Evolutionary conservation across 2,113 vertebrate genomes (phyloP).

Genomic region (Hippoglossus stenolepis): DNA sequence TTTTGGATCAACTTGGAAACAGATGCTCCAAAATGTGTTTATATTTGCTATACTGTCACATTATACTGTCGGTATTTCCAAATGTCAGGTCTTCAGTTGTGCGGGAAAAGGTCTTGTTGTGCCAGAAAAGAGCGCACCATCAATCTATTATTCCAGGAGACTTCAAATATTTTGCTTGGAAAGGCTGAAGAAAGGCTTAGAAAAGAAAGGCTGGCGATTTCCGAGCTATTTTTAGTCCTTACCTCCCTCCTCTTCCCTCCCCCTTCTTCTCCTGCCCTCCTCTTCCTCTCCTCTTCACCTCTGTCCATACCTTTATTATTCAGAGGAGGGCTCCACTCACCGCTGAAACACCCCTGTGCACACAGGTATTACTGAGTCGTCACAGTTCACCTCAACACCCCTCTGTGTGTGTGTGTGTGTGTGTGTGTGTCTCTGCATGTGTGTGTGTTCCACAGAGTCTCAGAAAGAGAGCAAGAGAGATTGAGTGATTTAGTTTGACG

Average conservation of each 20-base stretch:
- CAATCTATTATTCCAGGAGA: slow-evolving; percentile 70
- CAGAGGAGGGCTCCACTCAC: slow-evolving; percentile 57
- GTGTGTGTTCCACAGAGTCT: slow-evolving; percentile 18
- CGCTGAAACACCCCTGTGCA: slow-evolving; percentile 72
- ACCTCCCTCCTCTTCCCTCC: slow-evolving; percentile 8
- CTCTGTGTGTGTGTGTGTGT: slow-evolving; percentile 10
- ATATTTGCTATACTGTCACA: no score
- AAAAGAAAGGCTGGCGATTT: slow-evolving; percentile 44
- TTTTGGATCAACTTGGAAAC: no score
- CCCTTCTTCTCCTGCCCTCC: slow-evolving; percentile 11
- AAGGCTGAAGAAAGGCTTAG: slow-evolving; percentile 65
- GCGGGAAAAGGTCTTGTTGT: background rate
- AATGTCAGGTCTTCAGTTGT: no score
- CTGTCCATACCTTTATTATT: slow-evolving; percentile 68
- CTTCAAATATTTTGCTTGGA: slow-evolving; percentile 64
- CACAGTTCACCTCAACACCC: slow-evolving; percentile 58
- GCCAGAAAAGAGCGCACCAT: slow-evolving; percentile 38
- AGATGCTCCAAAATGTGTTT: no score
- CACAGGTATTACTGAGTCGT: slow-evolving; percentile 70
- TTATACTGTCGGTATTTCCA: no score
- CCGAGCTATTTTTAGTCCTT: slow-evolving; percentile 65
- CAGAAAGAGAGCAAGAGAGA: slow-evolving; percentile 35
- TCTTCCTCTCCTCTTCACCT: slow-evolving; percentile 54
- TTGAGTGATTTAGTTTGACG: slow-evolving; percentile 61
- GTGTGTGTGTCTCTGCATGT: background rate